Evolutionary conservation across 2,797 vertebrate species (phyloP).

Genomic region (Balearica regulorum): DNA sequence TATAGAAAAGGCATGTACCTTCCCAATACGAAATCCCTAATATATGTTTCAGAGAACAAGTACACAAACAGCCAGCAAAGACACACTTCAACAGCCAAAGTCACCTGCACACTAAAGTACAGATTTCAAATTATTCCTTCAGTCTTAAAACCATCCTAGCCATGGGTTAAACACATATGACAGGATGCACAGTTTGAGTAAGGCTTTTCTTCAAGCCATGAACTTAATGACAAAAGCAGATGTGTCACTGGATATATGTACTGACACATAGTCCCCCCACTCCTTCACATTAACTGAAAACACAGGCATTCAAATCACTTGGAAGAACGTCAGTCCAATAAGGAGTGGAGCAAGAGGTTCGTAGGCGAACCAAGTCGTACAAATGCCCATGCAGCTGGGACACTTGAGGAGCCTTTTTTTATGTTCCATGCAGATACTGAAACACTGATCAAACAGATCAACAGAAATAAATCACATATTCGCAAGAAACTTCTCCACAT

Average conservation of each 20-base stretch:
- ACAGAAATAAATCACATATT: background rate
- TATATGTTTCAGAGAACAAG: background rate
- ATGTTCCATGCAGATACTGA: background rate
- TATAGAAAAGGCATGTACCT: background rate
- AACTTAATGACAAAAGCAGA: background rate
- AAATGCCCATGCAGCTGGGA: background rate
- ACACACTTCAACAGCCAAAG: background rate
- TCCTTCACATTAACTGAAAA: background rate
- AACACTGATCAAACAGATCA: background rate
- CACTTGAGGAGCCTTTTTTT: background rate
- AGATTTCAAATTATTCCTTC: background rate
- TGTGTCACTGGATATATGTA: background rate
- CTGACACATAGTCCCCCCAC: background rate
- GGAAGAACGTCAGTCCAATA: background rate
- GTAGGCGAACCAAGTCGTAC: background rate
- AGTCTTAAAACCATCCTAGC: background rate
- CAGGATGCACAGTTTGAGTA: background rate
- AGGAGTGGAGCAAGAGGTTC: background rate
- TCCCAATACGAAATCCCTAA: rapidly evolving
- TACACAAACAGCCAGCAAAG: background rate
- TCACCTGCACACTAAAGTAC: background rate
- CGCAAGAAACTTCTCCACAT: background rate
- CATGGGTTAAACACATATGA: background rate
- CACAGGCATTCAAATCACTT: background rate
- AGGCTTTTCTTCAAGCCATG: background rate